These are phyloP conservation scores for Alfaro cultratus DNA, from an alignment of 2,797 vertebrate species.

Conservation along the genomic window DNA sequence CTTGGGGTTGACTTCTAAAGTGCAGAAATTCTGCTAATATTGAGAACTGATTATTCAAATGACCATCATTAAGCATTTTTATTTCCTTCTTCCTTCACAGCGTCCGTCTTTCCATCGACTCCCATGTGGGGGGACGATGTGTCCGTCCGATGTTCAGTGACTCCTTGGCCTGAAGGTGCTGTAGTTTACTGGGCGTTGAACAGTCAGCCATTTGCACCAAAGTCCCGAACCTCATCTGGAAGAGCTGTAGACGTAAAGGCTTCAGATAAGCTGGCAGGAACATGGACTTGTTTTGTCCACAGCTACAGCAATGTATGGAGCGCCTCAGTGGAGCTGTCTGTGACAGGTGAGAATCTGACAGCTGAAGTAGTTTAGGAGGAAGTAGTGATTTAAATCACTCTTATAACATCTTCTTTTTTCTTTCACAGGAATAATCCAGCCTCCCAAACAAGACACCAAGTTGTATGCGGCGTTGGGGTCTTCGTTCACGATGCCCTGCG, in stretches of 20 bases:
- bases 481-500: slow-evolving; percentile 70
- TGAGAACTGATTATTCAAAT: background rate
- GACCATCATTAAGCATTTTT: background rate
- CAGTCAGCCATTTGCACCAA: background rate
- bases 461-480: slow-evolving; percentile 76
- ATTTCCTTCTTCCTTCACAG: slow-evolving; percentile 49
- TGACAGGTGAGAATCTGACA: slow-evolving; percentile 69
- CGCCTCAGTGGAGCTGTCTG: slow-evolving; percentile 55
- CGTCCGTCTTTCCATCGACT: slow-evolving; percentile 46
- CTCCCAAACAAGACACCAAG: slow-evolving; percentile 43
- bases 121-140: slow-evolving; percentile 43
- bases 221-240: accelerated
- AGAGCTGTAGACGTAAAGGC: slow-evolving; percentile 12
- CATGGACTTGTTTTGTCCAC: slow-evolving; percentile 73
- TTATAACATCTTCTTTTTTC: slow-evolving; percentile 1
- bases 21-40: background rate
- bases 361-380: background rate
- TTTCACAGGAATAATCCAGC: slow-evolving; percentile 72
- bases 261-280: slow-evolving; percentile 47
- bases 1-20: background rate
- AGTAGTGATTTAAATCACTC: background rate
- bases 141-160: slow-evolving; percentile 60
- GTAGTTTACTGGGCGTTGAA: slow-evolving; percentile 66
- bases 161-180: slow-evolving; percentile 3
- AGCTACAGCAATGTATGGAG: background rate